These are phyloP conservation scores for Rhincodon typus DNA, from an alignment of 2,797 vertebrate genomes.

Conservation along the genomic window DNA sequence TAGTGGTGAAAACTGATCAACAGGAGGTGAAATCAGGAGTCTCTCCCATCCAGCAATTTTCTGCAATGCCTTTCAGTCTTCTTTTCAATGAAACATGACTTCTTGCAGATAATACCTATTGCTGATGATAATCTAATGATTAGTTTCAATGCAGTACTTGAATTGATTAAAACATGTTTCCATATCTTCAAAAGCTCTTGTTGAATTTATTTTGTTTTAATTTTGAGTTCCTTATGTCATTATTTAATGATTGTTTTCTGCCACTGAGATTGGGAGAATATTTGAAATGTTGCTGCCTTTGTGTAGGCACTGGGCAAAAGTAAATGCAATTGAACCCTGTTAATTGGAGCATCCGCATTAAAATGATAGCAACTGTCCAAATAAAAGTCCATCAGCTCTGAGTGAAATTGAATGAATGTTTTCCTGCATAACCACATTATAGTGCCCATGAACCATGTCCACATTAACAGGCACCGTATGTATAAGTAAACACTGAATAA, in stretches of 20 bases:
- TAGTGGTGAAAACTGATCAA: no score
- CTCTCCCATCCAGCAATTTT: not conserved
- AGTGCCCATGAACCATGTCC: not conserved
- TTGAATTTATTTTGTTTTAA: no score
- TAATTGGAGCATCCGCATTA: not conserved
- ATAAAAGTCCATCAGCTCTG: not conserved
- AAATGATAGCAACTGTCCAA: not conserved
- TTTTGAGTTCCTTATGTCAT: not conserved
- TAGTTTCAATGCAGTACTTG: not conserved
- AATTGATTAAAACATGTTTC: not conserved
- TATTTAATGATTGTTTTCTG: not conserved
- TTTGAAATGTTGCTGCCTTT: not conserved
- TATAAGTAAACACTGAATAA: not conserved
- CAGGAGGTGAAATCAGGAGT: no score
- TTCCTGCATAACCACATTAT: not conserved
- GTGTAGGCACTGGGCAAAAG: not conserved
- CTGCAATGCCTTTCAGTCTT: not conserved
- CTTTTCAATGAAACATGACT: not conserved
- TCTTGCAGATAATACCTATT: not conserved
- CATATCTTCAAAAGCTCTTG: not conserved
- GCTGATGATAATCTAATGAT: not conserved
- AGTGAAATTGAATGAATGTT: not conserved
- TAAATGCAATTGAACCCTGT: not conserved
- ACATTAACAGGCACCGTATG: not conserved
- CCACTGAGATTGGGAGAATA: not conserved